Base-by-base conservation (phyloP, 2,797 vertebrate species). In the Premnoplex brunnescens region DNA sequence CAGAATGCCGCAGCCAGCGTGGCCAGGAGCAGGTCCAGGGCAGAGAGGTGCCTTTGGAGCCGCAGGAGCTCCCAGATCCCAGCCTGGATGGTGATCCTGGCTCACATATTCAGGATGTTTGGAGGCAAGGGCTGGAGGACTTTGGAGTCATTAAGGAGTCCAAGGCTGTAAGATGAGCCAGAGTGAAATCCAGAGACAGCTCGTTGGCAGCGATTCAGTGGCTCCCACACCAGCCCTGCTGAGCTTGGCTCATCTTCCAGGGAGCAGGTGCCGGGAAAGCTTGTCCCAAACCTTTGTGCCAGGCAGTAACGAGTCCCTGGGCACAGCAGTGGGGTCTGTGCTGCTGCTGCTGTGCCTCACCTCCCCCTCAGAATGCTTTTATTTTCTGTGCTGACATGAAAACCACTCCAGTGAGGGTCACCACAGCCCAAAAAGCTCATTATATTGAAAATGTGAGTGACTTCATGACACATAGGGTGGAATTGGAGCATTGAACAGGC, bases 131-230 rank as follows among this genome's bases (percentile, higher is more conserved):
- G 34, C 88, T 68, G 74, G 17, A 95, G 62, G 92, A 68, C 34
- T 91, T 49, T 0, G 46, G 44, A 34, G 83, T 63, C 56, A 34
- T 86, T 18, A 48, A 48, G 9, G 7, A 21, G 39, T 17, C 90
- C 85, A 73, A 54, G 83, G 91, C 60, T 87, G 80, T 48, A 64
- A 86, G 89, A 81, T 14, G 83, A 94, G 84, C 69, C 80, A 13
- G 83, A 36, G 37, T 1, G 4, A 56, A 93, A 67, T 7, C 30
- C 81, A 93, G 89, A 77, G 68, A 54, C 62, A 12, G 73, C 60
- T 44, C 5, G 0, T 4, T 93, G 95, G 87, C 94, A 87, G 84
- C 2, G 1, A 17, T 51, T 63, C 92, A 69, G 80, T 8, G 0
- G 10, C 88, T 91, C 56, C 66, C 37, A 4, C 21, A 3, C 9